Percentiles rank a stretch among this genome's conserved stretches.
phyloP scores from a whole-genome alignment of 2,888 invertebrate species.

The Campoplex nolae region DNA sequence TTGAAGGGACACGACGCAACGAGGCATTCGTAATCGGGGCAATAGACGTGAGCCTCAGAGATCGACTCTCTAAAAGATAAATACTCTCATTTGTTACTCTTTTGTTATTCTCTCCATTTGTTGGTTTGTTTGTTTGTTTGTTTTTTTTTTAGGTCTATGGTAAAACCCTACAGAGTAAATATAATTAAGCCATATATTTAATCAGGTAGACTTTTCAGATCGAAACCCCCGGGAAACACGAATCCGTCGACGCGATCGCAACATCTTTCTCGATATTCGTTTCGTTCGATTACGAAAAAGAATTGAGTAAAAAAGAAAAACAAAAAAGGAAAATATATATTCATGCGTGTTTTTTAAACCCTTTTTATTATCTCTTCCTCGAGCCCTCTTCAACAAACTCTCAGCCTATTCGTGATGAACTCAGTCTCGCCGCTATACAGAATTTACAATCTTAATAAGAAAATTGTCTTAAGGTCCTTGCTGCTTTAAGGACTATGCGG shows the following conservation, averaged over 20 bases:
- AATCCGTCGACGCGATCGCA: slow-evolving; percentile 48
- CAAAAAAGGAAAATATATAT: background rate
- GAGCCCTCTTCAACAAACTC: slow-evolving; percentile 56
- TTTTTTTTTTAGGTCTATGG: slow-evolving; percentile 78
- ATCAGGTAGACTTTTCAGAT: slow-evolving; percentile 84
- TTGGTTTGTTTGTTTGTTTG: slow-evolving; percentile 51
- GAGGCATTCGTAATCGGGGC: slow-evolving; percentile 75
- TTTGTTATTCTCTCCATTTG: background rate
- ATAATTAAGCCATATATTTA: slow-evolving; percentile 84
- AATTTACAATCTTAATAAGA: slow-evolving; percentile 78
- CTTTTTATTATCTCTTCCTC: slow-evolving; percentile 23
- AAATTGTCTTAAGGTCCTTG: slow-evolving; percentile 21
- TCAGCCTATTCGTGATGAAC: slow-evolving; percentile 73
- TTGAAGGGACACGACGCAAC: slow-evolving; percentile 62
- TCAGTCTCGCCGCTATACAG: slow-evolving; percentile 80
- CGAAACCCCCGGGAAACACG: slow-evolving; percentile 76
- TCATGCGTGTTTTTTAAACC: slow-evolving; percentile 6
- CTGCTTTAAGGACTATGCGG: slow-evolving; percentile 74
- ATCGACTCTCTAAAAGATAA: slow-evolving; percentile 59
- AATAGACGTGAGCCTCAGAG: slow-evolving; percentile 76
- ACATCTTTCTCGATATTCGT: slow-evolving; percentile 33
- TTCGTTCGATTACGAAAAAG: background rate
- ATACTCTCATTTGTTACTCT: slow-evolving; percentile 57
- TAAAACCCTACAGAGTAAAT: slow-evolving; percentile 84
- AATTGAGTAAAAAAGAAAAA: slow-evolving; percentile 40